phyloP scores from a whole-genome alignment of 2,797 vertebrate genomes.

The Coilia nasus region DNA sequence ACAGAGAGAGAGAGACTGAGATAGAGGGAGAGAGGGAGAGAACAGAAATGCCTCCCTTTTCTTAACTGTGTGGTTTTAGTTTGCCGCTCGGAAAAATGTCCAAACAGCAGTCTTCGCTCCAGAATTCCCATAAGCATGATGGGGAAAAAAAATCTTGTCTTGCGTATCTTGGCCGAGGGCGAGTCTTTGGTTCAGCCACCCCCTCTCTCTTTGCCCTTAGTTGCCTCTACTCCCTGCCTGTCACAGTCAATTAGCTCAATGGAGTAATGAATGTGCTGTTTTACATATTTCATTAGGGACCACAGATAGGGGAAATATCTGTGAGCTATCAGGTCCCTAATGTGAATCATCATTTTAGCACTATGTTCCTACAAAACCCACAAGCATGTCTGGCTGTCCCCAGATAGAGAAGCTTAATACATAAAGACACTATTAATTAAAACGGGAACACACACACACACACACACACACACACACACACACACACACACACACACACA shows the following conservation, averaged over 20 bases:
- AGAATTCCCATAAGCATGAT: conserved; percentile 60
- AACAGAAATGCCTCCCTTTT: neutral
- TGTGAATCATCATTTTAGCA: conserved; percentile 49
- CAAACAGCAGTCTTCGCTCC: conserved; percentile 59
- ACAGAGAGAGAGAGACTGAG: too few relatives aligned
- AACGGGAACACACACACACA: neutral
- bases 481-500: neutral
- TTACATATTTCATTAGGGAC: conserved; percentile 76
- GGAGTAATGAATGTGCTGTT: conserved; percentile 74
- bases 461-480: neutral
- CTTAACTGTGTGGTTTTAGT: conserved; percentile 40
- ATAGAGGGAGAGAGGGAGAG: conserved; percentile 10
- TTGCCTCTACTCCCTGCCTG: conserved; percentile 68
- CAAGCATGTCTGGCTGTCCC: conserved; percentile 61
- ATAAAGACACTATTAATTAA: neutral
- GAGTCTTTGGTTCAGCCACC: conserved; percentile 64
- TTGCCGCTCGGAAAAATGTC: conserved; percentile 62
- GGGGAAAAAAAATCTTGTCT: conserved; percentile 62
- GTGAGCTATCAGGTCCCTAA: conserved; percentile 65
- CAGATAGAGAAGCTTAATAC: neutral
- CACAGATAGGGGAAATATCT: conserved; percentile 63
- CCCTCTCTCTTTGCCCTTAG: conserved; percentile 62
- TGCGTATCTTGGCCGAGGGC: conserved; percentile 66
- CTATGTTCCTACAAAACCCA: conserved; percentile 18
- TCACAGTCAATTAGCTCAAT: conserved; percentile 75